Evolutionary conservation across 2,888 invertebrate genomes (phyloP).

Genomic region (Pterostichus niger): DNA sequence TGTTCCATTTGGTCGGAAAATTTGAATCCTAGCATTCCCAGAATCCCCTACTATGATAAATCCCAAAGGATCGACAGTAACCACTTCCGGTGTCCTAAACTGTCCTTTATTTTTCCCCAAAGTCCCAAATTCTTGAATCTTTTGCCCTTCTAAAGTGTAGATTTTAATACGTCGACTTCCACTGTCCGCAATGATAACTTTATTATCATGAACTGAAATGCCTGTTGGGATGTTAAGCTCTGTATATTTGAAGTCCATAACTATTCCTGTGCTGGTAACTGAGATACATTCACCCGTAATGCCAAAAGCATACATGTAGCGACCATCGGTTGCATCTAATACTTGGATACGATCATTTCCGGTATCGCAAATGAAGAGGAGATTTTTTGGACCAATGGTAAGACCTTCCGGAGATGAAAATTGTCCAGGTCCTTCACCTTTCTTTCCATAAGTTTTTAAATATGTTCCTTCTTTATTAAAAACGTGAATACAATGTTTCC

Average conservation of each 20-base stretch:
- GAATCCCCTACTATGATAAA: slow-evolving; percentile 89
- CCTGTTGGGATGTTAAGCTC: slow-evolving; percentile 86
- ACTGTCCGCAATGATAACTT: slow-evolving; percentile 82
- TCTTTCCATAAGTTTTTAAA: slow-evolving; percentile 81
- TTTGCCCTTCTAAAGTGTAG: slow-evolving; percentile 80
- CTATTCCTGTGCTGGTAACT: slow-evolving; percentile 71
- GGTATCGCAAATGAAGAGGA: slow-evolving; percentile 87
- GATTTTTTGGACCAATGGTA: slow-evolving; percentile 79
- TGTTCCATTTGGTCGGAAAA: slow-evolving; percentile 86
- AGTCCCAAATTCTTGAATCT: slow-evolving; percentile 83
- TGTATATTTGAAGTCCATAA: slow-evolving; percentile 74
- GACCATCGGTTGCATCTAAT: slow-evolving; percentile 80
- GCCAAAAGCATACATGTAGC: slow-evolving; percentile 82
- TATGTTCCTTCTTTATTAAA: slow-evolving; percentile 83
- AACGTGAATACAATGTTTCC: slow-evolving; percentile 85
- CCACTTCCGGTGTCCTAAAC: slow-evolving; percentile 86
- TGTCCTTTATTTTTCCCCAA: slow-evolving; percentile 84
- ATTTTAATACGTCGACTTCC: slow-evolving; percentile 85
- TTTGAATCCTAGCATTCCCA: slow-evolving; percentile 87
- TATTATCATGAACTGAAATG: slow-evolving; percentile 81
- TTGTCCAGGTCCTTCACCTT: slow-evolving; percentile 82
- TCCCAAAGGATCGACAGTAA: slow-evolving; percentile 85
- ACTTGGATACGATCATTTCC: slow-evolving; percentile 86
- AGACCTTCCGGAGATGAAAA: slow-evolving; percentile 88
- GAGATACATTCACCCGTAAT: slow-evolving; percentile 75